Evolutionary conservation across 2,888 invertebrate species (phyloP).

Genomic region (Drosophila sordidula): DNA sequence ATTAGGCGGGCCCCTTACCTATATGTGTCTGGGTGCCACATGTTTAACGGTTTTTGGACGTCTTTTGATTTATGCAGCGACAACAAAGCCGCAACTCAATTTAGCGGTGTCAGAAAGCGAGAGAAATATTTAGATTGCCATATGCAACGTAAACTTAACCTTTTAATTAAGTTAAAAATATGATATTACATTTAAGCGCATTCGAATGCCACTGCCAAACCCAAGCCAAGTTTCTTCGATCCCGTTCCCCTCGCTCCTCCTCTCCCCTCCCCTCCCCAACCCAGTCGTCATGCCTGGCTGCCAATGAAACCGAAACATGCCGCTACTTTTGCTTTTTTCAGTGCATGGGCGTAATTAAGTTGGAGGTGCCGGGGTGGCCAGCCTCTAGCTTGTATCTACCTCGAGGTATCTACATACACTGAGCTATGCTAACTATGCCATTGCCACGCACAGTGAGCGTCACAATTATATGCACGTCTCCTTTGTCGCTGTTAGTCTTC

Average conservation of each 20-base stretch:
- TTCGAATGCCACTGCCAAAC: constrained; percentile 5
- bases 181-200: constrained; percentile 18
- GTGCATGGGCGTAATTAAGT: constrained; percentile 66
- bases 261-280: neutral
- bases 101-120: constrained; percentile 31
- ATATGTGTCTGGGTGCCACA: constrained; percentile 15
- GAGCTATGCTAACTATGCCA: constrained; percentile 55
- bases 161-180: constrained; percentile 48
- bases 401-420: constrained; percentile 20
- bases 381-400: constrained; percentile 32
- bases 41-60: constrained; percentile 39
- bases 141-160: constrained; percentile 29
- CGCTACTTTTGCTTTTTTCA: constrained; percentile 75
- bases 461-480: constrained; percentile 43
- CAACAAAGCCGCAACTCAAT: constrained; percentile 28
- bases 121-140: constrained; percentile 24
- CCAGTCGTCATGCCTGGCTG: constrained; percentile 53
- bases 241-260: constrained; percentile 3
- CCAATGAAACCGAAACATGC: constrained; percentile 71
- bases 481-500: constrained; percentile 28
- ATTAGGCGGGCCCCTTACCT: constrained; percentile 34
- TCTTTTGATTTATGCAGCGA: constrained; percentile 45
- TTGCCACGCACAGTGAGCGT: constrained; percentile 69
- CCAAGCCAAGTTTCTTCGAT: constrained; percentile 1
- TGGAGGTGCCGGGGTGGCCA: constrained; percentile 29